Percentiles rank a stretch among this genome's conserved stretches.
phyloP scores from a whole-genome alignment of 2,797 vertebrate species.

The Syngnathus acus region DNA sequence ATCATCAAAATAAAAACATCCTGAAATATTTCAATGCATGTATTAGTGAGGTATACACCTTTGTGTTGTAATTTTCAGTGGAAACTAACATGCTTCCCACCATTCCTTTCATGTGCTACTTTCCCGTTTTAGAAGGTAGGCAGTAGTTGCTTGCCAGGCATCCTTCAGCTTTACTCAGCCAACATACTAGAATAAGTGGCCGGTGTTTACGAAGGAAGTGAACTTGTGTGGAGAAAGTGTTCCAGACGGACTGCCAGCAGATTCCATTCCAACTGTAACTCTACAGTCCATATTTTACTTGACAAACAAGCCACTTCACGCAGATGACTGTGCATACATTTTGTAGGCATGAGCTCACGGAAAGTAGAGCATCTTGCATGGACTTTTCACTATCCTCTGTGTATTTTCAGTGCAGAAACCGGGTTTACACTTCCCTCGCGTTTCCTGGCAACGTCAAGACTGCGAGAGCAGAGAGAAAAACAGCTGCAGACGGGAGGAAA shows the following conservation, averaged over 20 bases:
- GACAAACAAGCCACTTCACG: constrained; percentile 37
- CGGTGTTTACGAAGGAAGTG: constrained; percentile 44
- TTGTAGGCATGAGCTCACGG: constrained; percentile 71
- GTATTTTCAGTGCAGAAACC: constrained; percentile 67
- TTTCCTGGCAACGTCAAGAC: constrained; percentile 69
- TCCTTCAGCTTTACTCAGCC: constrained; percentile 23
- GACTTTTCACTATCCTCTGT: constrained; percentile 55
- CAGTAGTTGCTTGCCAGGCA: constrained; percentile 7
- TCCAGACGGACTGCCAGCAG: neutral
- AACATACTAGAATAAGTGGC: constrained; percentile 8
- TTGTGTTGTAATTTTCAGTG: neutral
- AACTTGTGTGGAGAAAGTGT: constrained; percentile 2
- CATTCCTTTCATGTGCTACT: neutral
- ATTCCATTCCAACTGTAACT: constrained; percentile 34
- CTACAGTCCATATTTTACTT: constrained; percentile 21
- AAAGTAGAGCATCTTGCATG: constrained; percentile 39
- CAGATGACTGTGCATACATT: constrained; percentile 7
- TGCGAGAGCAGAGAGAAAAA: constrained; percentile 70
- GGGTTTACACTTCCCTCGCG: constrained; percentile 69
- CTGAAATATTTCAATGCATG: neutral
- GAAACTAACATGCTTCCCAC: neutral
- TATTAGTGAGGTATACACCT: neutral
- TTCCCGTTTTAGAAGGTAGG: neutral
- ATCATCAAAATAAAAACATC: neutral
- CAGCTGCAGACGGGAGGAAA: constrained; percentile 82